Evolutionary conservation across 2,888 invertebrate species (phyloP), one percentile per base, ranked within the genome.

Genomic region (Volucella bombylans): DNA sequence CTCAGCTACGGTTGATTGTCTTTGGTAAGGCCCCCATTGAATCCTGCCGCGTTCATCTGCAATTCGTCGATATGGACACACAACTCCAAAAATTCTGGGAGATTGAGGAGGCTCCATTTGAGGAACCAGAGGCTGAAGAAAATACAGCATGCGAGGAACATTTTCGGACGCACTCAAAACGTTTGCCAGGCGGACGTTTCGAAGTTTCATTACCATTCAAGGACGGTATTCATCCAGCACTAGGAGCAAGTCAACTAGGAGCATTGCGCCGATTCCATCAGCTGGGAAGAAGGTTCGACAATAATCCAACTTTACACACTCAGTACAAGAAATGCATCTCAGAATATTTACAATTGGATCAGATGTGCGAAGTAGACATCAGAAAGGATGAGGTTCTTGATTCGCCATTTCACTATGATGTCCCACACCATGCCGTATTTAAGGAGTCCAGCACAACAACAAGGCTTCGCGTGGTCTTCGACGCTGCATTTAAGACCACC

Each of bases 361-460:
- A 74, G 23, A 65, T 65, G 64, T 15, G 39, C 31, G 38, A 74
- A 50, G 57, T 57, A 18, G 55, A 74, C 57, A 41, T 65, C 39
- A 65, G 12, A 18, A 31, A 43, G 11, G 55, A 49, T 55, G 47
- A 55, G 47, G 15, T 65, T 49, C 31, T 65, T 10, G 11, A 54
- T 1, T 38, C 72, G 10, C 43, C 65, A 74, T 45, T 18, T 18
- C 18, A 18, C 1, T 74, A 74, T 18, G 12, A 65, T 57, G 55
- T 64, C 2, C 55, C 39, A 47, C 41, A 74, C 31, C 57, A 74
- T 41, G 74, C 74, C 11, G 59, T 74, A 6, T 59, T 65, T 9
- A 57, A 73, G 50, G 73, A 73, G 39, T 55, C 73, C 15, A 76
- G 76, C 39, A 59, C 76, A 0, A 61, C 67, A 43, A 65, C 65